Conservation (phyloP, 2,888 invertebrate genomes). For the Zaprionus bogoriensis region DNA sequence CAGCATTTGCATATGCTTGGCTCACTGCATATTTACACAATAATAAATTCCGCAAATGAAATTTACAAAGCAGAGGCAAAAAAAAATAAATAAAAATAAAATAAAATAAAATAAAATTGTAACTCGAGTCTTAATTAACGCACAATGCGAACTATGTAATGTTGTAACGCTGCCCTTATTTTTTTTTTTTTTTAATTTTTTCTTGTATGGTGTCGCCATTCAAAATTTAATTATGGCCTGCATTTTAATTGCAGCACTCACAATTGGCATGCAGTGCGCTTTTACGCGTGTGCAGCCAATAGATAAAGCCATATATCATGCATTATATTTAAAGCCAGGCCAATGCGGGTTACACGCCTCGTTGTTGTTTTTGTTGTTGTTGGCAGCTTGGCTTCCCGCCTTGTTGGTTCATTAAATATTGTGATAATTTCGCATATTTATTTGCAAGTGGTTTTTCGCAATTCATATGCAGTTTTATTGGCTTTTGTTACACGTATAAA, state of each 20-base stretch:
- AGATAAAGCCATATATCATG: conserved; percentile 71
- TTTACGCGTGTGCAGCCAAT: conserved; percentile 49
- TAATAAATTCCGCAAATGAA: conserved; percentile 14
- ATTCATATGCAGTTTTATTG: conserved; percentile 12
- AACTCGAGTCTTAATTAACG: conserved; percentile 36
- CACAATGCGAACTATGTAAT: conserved; percentile 8
- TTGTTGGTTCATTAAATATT: conserved; percentile 74
- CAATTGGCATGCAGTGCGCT: not conserved
- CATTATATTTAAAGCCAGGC: conserved; percentile 46
- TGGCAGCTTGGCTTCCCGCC: conserved; percentile 53
- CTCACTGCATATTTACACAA: not conserved
- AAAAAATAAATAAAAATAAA: conserved; percentile 6
- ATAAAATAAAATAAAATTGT: not conserved
- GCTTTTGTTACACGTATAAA: conserved; percentile 5
- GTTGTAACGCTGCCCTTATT: not conserved
- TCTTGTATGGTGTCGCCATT: conserved; percentile 22
- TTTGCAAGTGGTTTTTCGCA: conserved; percentile 67
- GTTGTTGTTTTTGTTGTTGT: conserved; percentile 4
- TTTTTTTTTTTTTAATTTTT: conserved; percentile 3
- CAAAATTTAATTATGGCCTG: conserved; percentile 35
- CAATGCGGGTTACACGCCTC: not conserved
- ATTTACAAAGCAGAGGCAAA: conserved; percentile 11
- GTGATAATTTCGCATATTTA: conserved; percentile 75
- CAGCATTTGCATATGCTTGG: conserved; percentile 42
- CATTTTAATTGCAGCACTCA: conserved; percentile 3